Evolutionary conservation across 2,888 invertebrate species (phyloP).

Genomic region (Syritta pipiens): DNA sequence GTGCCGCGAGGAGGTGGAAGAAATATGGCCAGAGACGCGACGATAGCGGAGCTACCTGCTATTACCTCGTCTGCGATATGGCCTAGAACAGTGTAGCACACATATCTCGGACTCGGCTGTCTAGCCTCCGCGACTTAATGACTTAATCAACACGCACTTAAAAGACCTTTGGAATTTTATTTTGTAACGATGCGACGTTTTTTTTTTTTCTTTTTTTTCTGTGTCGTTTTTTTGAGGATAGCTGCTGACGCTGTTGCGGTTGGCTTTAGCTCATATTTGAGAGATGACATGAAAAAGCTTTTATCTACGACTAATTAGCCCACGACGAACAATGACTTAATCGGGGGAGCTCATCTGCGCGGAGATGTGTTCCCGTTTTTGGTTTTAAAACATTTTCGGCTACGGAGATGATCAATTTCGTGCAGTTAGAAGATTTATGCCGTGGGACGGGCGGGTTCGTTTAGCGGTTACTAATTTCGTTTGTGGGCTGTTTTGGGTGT

Average conservation of each 20-base stretch:
- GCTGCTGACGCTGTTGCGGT: background rate
- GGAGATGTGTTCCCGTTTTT: conserved; percentile 5
- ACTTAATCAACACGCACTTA: conserved; percentile 69
- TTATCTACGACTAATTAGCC: conserved; percentile 70
- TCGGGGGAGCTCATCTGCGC: conserved; percentile 53
- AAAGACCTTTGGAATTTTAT: conserved; percentile 59
- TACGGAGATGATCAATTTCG: conserved; percentile 58
- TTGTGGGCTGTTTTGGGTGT: background rate
- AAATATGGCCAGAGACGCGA: conserved; percentile 9
- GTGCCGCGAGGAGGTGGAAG: conserved; percentile 24
- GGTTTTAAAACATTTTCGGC: conserved; percentile 12
- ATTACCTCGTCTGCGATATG: conserved; percentile 10
- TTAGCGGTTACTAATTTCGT: background rate
- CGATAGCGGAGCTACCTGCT: conserved; percentile 55
- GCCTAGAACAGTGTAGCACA: conserved; percentile 33
- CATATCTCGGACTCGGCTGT: conserved; percentile 44
- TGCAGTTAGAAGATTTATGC: conserved; percentile 47
- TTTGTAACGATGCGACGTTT: conserved; percentile 36
- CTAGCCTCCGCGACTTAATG: conserved; percentile 59
- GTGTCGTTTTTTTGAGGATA: conserved; percentile 1
- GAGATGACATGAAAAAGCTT: conserved; percentile 71
- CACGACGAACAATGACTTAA: conserved; percentile 64
- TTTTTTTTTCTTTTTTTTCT: conserved; percentile 34
- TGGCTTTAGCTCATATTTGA: conserved; percentile 27
- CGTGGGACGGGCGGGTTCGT: conserved; percentile 32